Conservation (phyloP, 2,888 invertebrate species). For the Lycaena phlaeas region DNA sequence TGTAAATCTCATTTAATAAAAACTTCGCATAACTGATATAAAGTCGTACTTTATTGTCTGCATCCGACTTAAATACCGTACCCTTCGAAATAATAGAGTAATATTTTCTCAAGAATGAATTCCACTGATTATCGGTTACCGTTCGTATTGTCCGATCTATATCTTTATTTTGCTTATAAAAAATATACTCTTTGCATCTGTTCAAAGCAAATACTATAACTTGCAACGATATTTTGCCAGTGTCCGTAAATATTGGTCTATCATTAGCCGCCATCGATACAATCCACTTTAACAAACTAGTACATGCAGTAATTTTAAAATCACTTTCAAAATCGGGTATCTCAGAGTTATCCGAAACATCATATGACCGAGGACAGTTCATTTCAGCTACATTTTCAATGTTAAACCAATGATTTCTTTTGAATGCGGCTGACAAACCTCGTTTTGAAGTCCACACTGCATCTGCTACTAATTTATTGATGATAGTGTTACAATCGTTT, state of each 20-base stretch:
- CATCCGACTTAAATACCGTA: conserved; percentile 60
- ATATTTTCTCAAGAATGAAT: conserved; percentile 77
- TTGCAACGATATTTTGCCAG: conserved; percentile 69
- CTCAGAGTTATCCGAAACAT: conserved; percentile 71
- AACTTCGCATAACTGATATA: conserved; percentile 62
- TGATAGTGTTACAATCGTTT: conserved; percentile 33
- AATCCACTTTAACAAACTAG: conserved; percentile 79
- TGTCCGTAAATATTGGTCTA: conserved; percentile 53
- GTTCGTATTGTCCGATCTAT: conserved; percentile 63
- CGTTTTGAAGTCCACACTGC: conserved; percentile 58
- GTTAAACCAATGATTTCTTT: conserved; percentile 77
- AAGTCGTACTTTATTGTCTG: conserved; percentile 38
- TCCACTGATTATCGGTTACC: conserved; percentile 75
- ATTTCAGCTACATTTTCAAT: conserved; percentile 75
- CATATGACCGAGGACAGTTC: conserved; percentile 81
- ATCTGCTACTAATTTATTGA: conserved; percentile 50
- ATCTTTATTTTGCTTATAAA: conserved; percentile 75
- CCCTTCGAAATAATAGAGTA: conserved; percentile 75
- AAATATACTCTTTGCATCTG: conserved; percentile 78
- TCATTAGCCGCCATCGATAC: conserved; percentile 48
- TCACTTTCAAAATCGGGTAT: conserved; percentile 77
- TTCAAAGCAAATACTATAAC: conserved; percentile 80
- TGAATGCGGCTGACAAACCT: conserved; percentile 68
- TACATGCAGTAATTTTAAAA: conserved; percentile 84
- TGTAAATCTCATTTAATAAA: conserved; percentile 72